Base-by-base conservation (phyloP, 2,888 invertebrate genomes). In the Cataglyphis cursor region DNA sequence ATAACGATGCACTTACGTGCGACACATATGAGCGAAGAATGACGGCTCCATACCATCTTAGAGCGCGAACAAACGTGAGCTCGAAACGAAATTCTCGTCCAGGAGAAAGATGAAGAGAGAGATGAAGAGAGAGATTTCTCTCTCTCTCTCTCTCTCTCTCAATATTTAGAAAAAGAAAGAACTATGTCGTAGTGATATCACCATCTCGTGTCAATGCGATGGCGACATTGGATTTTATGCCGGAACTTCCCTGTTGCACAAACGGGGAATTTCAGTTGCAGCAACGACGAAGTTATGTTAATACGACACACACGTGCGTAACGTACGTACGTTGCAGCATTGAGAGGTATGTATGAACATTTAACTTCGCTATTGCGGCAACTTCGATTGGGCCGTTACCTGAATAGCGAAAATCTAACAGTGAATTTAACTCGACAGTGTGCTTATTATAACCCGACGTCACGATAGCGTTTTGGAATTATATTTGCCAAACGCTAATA, bases 321-420 rank as follows among this genome's bases (percentile, higher is more conserved):
- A 31, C 68, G 51, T 54, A 48, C 31, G 51, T n/a, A 54, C 15
- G 35, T 54, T 59, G 78, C 72, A 48, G 59, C 72, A 72, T 24
- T 24, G 35, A 48, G 44, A 59, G 48, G 48, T 72, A 80, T 59
- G 31, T 41, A 41, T 68, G 35, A 44, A 72, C 72, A 48, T 78
- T 78, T 78, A 78, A 70, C 44, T 31, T 70, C 24, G 44, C 44
- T 18, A 44, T 78, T 80, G 78, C 59, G 3, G 59, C 78, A 80
- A 80, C 59, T 44, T 59, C 48, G 72, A 80, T 72, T 48, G 59
- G 51, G 8, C 72, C 35, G 59, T 59, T 61, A 61, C 57, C 41
- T 15, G 59, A 57, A 44, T 38, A n/a, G 68, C 41, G 35, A 76
- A 72, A 72, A 80, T 80, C 72, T 72, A 61, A 70, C 78, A 68